Conservation (phyloP, 1,140 invertebrate genomes). For the Manduca sexta region DNA sequence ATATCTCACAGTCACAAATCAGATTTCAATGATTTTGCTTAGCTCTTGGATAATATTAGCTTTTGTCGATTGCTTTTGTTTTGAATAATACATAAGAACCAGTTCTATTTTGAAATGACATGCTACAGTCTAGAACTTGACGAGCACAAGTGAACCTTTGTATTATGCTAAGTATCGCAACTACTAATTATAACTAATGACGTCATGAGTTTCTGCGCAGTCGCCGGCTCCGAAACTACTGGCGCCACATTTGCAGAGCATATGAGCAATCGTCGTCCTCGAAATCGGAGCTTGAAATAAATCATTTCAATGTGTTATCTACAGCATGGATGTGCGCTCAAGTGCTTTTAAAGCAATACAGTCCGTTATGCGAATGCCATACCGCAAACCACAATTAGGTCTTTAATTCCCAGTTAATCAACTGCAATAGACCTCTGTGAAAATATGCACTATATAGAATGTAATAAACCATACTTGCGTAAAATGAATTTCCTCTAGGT, state of each 20-base stretch:
- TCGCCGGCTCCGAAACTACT: slow-evolving; percentile 37
- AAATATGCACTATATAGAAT: background rate
- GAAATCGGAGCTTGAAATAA: slow-evolving; percentile 29
- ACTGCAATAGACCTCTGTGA: background rate
- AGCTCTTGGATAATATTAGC: background rate
- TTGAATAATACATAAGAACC: too few species aligned
- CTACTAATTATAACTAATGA: slow-evolving; percentile 43
- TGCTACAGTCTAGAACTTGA: too few species aligned
- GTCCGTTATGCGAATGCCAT: slow-evolving; percentile 6
- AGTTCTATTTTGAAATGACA: background rate
- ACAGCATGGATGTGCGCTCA: slow-evolving; percentile 18
- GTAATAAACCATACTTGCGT: too few species aligned
- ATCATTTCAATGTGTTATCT: slow-evolving; percentile 40
- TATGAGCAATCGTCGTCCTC: slow-evolving; percentile 39
- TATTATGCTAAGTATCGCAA: background rate
- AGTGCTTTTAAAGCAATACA: slow-evolving; percentile 32
- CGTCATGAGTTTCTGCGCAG: slow-evolving; percentile 43
- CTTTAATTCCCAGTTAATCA: slow-evolving; percentile 1
- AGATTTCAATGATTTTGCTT: slow-evolving; percentile 21
- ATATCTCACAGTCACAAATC: slow-evolving; percentile 47
- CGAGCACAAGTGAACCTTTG: too few species aligned
- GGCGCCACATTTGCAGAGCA: slow-evolving; percentile 61
- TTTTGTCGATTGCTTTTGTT: too few species aligned
- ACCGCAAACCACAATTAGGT: slow-evolving; percentile 4
- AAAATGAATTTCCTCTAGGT: too few species aligned